Evolutionary conservation across 1,140 invertebrate species (phyloP), one percentile per base, ranked within the genome.

Genomic region (Drosophila eugracilis): DNA sequence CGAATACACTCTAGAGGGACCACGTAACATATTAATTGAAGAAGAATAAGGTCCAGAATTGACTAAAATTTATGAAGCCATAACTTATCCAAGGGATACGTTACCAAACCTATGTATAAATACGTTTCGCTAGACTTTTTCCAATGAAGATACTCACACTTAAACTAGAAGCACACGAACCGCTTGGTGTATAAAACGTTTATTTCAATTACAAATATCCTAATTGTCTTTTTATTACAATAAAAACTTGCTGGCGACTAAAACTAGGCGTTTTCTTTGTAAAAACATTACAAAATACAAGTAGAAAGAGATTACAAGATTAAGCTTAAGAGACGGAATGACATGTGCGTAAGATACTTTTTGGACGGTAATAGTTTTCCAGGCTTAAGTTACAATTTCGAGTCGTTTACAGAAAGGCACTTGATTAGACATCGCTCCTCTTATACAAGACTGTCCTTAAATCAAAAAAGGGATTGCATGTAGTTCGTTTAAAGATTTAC

Each of bases 351-450:
- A 37, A 41, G 14, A 53, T 37, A 34, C 0, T 15, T 24, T 21
- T 22, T 47, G 80, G 83, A 88, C 74, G 78, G 77, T 66, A 47
- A 47, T 37, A 9, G 26, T 30, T 45, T 86, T 77, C 42, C 54
- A 62, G 24, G 28, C 62, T 42, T 86, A 74, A 77, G 55, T 50
- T 63, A 57, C 32, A 45, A 39, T 41, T 41, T 67, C 66, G 58
- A 75, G 45, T 84, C 19, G 36, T 30, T 53, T 37, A 14, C 28
- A 47, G 57, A 49, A 86, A 85, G 80, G 81, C 81, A 86, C 80
- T 66, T 75, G 19, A 72, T 55, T 65, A 45, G 47, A 71, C 12
- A 34, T 24, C 30, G 14, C 42, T 24, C 21, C 34, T 21, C 17
- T 32, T 7, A 3, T 5, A n/a, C 4, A 58, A 15, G 10, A 62